Conservation (phyloP, 2,797 vertebrate species). For the Anomalospiza imberbis region DNA sequence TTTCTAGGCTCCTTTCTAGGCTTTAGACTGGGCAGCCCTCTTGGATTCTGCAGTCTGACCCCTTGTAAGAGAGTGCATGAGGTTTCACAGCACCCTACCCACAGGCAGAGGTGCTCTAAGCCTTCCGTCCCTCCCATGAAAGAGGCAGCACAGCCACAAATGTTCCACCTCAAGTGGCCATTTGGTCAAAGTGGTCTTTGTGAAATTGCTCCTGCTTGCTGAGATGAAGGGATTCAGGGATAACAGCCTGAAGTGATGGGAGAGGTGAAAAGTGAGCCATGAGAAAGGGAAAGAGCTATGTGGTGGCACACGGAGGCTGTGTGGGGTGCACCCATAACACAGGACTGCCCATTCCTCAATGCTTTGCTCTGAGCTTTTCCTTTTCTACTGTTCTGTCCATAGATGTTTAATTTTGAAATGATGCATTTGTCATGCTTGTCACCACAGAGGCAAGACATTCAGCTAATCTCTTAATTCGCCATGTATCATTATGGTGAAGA, state of each 20-base stretch:
- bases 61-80: not conserved
- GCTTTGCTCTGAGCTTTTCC: not conserved
- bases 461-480: not conserved
- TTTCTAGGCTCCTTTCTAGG: not conserved
- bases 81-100: rapidly evolving
- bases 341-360: not conserved
- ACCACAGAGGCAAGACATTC: not conserved
- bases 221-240: not conserved
- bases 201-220: not conserved
- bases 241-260: not conserved
- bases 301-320: not conserved
- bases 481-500: not conserved
- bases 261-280: rapidly evolving
- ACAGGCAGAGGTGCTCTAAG: not conserved
- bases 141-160: not conserved
- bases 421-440: not conserved
- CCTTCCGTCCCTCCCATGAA: not conserved
- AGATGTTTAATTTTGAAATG: not conserved
- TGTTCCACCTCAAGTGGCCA: not conserved
- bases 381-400: not conserved
- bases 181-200: too few relatives aligned
- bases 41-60: not conserved
- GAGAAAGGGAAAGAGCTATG: not conserved
- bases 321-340: rapidly evolving
- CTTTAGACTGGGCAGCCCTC: not conserved